A percentile compares a stretch with the other conserved stretches of the same genome.
These are phyloP conservation scores for Oxyruncus cristatus DNA, from an alignment of 2,113 vertebrate genomes.

Conservation along the genomic window DNA sequence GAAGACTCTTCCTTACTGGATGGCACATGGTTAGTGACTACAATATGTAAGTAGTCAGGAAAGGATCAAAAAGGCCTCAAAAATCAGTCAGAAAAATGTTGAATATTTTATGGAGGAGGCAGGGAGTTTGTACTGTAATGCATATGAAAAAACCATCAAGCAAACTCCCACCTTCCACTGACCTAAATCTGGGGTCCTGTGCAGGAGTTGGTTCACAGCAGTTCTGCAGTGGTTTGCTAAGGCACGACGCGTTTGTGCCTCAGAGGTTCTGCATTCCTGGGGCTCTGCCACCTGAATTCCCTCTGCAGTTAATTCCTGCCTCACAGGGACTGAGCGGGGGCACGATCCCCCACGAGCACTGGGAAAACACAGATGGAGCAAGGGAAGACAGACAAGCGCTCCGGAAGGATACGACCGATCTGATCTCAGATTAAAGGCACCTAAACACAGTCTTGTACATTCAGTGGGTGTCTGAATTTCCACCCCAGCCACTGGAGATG, in stretches of 20 bases:
- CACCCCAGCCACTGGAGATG: not conserved
- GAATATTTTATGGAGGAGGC: not conserved
- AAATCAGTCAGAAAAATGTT: not conserved
- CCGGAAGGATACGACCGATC: too few relatives aligned
- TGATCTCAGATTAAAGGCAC: not conserved
- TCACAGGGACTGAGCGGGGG: not conserved
- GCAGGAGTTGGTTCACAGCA: not conserved
- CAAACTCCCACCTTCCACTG: not conserved
- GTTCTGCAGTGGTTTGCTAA: not conserved
- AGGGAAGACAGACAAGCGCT: not conserved
- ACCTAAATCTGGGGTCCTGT: not conserved
- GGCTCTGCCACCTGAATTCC: not conserved
- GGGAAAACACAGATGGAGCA: not conserved
- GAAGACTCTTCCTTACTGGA: not conserved
- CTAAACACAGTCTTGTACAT: not conserved
- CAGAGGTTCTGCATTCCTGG: not conserved
- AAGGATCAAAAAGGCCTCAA: not conserved
- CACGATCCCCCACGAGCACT: fast-evolving
- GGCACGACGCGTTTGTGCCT: fast-evolving
- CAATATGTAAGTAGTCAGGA: not conserved
- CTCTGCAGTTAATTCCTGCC: not conserved
- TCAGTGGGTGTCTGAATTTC: not conserved
- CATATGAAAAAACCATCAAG: not conserved
- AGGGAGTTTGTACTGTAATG: not conserved
- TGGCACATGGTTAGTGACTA: not conserved